Base-by-base conservation (phyloP, 2,888 invertebrate species). In the Amaurobius ferox region DNA sequence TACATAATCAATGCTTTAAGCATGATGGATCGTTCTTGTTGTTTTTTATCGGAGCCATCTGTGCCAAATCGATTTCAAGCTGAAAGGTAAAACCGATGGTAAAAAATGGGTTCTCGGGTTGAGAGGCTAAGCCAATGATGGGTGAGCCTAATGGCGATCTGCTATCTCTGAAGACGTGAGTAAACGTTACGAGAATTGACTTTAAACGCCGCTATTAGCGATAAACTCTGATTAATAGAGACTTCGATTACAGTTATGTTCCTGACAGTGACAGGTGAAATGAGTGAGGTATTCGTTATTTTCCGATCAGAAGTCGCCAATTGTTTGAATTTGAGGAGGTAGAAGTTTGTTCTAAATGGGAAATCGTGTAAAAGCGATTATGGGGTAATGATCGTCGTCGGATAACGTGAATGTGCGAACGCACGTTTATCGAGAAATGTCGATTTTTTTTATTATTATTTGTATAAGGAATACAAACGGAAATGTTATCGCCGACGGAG, bases 191-290 rank as follows among this genome's bases (percentile, higher is more conserved):
- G 16, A 44, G 23, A 23, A 23, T 19, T 5, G 23, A 55, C 55
- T 19, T 55, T 55, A 55, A 55, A 55, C 23, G 55, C 23, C 23
- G 11, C 5, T 23, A 55, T 55, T 23, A 55, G 11, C 55, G 55
- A 55, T 55, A 55, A 55, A 23, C 55, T 23, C 23, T 55, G 55
- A 55, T 55, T 55, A 55, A 55, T 55, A 23, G 55, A 19, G 55
- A 55, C 6, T 23, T 55, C 23, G 55, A 55, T 23, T 7, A 55
- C 55, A 23, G 55, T 55, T 55, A 55, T 55, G 19, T 55, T 11
- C 23, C 5, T 5, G 35, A 3, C 44, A 23, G 11, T 23, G 5
- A 16, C 55, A 16, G 44, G 16, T 11, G n/a, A 44, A 44, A 44
- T 16, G 19, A 11, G 7, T 23, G 23, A 55, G 23, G 23, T 23